Evolutionary conservation across 1,140 invertebrate species (phyloP), one percentile per base, ranked within the genome.

Genomic region (Macrocentrus cingulum): DNA sequence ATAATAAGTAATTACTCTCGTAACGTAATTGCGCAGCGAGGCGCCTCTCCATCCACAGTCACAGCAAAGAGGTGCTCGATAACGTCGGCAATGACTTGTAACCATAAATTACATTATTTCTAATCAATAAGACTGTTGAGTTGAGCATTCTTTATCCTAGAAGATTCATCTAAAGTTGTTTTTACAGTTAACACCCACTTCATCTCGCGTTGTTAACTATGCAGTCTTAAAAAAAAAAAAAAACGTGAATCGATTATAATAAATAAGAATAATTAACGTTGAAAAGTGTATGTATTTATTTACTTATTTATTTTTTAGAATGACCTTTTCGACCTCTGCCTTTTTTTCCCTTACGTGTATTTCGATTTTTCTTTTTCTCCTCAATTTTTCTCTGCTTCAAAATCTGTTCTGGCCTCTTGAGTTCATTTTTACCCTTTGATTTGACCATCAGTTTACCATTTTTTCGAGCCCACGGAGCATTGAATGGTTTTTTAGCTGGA

Each of bases 361-460:
- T 76, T 52, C 75, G 79, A 37, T 77, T 71, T 25, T 77, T 68
- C 41, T 82, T 83, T 60, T 77, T 83, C 45, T 85, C 84, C 20
- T 83, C 79, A 2, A 80, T 63, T 48, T 82, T 81, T 52, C 88
- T 80, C 1, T 81, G 77, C 67, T 91, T 91, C 2, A 89, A 68
- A 57, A 91, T 88, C 67, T 90, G 84, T 55, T 91, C 88, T 0
- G 84, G 83, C 15, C 74, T 81, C 63, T 85, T 88, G 32, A 91
- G 48, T 68, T 90, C 88, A 23, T 69, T 59, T 64, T 74, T 20
- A 74, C 57, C 68, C 83, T 83, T 8, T 73, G 68, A 61, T 83
- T n/a, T n/a, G n/a, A n/a, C n/a, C n/a, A n/a, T 82, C 1, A 84
- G 29, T 60, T 87, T 87, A 29, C 81, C 80, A 68, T 87, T 87